Evolutionary conservation across 2,113 vertebrate species (phyloP), one percentile per base, ranked within the genome.

Genomic region (Setophaga kirtlandii): DNA sequence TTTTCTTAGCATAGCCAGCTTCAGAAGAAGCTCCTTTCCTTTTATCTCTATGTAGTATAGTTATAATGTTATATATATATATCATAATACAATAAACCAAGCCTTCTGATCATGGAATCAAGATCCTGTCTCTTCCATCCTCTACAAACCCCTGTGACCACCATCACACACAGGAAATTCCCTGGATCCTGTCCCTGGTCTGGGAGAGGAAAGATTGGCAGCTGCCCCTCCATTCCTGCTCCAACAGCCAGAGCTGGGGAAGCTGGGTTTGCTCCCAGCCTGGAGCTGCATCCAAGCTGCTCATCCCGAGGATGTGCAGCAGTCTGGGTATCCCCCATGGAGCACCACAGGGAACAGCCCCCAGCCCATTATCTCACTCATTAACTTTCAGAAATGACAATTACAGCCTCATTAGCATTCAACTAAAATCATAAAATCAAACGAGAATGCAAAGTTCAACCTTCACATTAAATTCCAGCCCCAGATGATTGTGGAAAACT

Each of bases 401-500:
- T 47, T 33, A 11, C 15, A 50, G 4, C 30, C 22, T 78, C 25
- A 31, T 33, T 55, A 67, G 15, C 58, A 44, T 52, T 65, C 85
- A n/a, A 4, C 24, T 17, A 15, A 30, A 80, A 41, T 21, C 11
- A 12, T 8, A 31, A 46, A 49, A 62, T 6, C 18, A 41, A 83
- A 79, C 1, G n/a, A 50, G 31, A 70, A 42, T 1, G 33, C 17
- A 39, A 59, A 60, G 46, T 33, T 39, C 42, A 3, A 1, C 44
- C 49, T 69, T 22, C 15, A 0, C 50, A 5, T 0, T 50, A 44
- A 10, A n/a, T 33, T 67, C 33, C 59, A 90, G 53, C 42, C n/a
- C n/a, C 56, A 10, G 30, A 0, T 1, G 7, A 5, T 5, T 10
- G 30, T 1, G 21, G 31, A 31, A 50, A 67, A 8, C 5, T 28